Conservation (phyloP, 2,888 invertebrate species). For the Morpho deidamia region DNA sequence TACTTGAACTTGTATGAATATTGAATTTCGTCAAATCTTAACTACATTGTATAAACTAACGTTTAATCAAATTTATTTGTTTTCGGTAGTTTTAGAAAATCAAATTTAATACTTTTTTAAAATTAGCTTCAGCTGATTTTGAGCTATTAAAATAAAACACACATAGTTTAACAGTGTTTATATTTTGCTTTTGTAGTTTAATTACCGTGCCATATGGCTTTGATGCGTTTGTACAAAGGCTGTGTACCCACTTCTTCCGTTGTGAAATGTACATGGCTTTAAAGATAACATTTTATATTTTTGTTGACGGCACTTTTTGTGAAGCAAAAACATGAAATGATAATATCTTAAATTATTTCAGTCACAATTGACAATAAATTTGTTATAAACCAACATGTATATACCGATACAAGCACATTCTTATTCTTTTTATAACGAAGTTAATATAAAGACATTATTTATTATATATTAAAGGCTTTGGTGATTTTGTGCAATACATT, state of each 20-base stretch:
- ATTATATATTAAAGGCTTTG: constrained; percentile 19
- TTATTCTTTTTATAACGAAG: background rate
- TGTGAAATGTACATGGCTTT: too few relatives aligned
- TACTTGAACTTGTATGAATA: too few relatives aligned
- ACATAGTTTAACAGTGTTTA: constrained; percentile 73
- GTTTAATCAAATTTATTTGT: too few relatives aligned
- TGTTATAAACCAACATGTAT: background rate
- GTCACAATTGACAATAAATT: background rate
- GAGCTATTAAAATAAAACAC: constrained; percentile 36
- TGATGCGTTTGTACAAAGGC: constrained; percentile 39
- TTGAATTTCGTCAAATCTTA: too few relatives aligned
- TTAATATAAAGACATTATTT: background rate
- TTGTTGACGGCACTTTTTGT: too few relatives aligned
- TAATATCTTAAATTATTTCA: background rate
- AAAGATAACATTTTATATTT: too few relatives aligned
- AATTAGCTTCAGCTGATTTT: too few relatives aligned
- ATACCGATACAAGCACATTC: constrained; percentile 1
- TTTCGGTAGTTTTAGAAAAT: too few relatives aligned
- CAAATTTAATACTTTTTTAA: too few relatives aligned
- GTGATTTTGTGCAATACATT: constrained; percentile 65
- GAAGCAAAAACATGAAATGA: too few relatives aligned
- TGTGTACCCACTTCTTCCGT: constrained; percentile 21
- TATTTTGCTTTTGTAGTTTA: constrained; percentile 73
- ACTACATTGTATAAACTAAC: too few relatives aligned
- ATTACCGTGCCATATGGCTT: constrained; percentile 68